Evolutionary conservation across 2,888 invertebrate species (phyloP).

Genomic region (Xylota sylvarum): DNA sequence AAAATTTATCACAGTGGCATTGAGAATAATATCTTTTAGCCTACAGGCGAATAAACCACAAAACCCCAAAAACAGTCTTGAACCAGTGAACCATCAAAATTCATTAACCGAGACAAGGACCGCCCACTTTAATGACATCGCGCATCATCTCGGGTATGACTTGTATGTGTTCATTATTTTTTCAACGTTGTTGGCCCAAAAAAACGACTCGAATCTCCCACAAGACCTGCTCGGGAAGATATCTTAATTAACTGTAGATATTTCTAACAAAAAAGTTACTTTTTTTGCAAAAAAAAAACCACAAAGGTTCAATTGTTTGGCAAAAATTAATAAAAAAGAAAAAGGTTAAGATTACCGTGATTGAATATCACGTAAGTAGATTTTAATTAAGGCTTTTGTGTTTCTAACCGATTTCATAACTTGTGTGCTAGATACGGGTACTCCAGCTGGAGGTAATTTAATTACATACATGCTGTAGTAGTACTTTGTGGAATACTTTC

Average conservation of each 20-base stretch:
- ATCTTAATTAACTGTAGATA: slow-evolving; percentile 1
- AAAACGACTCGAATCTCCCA: slow-evolving; percentile 12
- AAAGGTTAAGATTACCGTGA: slow-evolving; percentile 4
- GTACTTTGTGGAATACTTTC: slow-evolving; percentile 25
- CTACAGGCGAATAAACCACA: neutral
- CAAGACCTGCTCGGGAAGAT: neutral
- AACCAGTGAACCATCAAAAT: slow-evolving; percentile 6
- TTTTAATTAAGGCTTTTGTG: slow-evolving; percentile 20
- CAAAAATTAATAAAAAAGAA: neutral
- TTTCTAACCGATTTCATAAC: slow-evolving; percentile 7
- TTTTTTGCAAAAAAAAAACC: neutral
- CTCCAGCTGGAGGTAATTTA: slow-evolving; percentile 16
- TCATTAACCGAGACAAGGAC: neutral
- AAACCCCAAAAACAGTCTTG: neutral
- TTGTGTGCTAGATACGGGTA: slow-evolving; percentile 4
- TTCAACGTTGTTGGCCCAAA: neutral
- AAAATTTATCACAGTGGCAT: neutral
- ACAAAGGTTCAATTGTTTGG: slow-evolving; percentile 11
- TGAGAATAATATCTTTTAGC: neutral
- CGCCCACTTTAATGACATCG: slow-evolving; percentile 31
- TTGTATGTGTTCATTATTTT: neutral
- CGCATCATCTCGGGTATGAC: neutral
- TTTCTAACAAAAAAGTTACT: neutral
- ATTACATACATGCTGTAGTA: neutral
- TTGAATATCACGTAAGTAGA: neutral